Evolutionary conservation across 2,797 vertebrate genomes (phyloP).

Genomic region (Darevskia nairensis): DNA sequence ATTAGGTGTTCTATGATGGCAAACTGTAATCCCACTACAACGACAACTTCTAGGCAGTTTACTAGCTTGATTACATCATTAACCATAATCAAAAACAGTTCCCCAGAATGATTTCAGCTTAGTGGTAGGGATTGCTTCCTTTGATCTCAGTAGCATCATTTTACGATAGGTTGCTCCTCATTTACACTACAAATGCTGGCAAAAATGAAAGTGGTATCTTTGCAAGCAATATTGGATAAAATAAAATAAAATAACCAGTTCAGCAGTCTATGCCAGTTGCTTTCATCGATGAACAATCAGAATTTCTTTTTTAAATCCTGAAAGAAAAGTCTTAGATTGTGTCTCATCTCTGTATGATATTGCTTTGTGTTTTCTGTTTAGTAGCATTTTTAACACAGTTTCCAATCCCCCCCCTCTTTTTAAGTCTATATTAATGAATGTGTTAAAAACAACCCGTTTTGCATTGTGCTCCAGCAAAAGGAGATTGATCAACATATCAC

Average conservation of each 20-base stretch:
- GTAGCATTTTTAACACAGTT: slow-evolving; percentile 23
- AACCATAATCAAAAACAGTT: slow-evolving; percentile 85
- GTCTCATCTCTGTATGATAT: slow-evolving; percentile 34
- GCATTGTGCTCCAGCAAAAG: slow-evolving; percentile 33
- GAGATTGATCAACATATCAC: background rate
- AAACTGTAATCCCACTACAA: slow-evolving; percentile 72
- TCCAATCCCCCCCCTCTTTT: background rate
- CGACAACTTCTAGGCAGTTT: slow-evolving; percentile 78
- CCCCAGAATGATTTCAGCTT: slow-evolving; percentile 80
- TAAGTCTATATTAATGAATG: slow-evolving; percentile 8
- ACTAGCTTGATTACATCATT: slow-evolving; percentile 86
- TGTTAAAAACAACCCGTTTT: background rate
- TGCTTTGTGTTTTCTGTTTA: slow-evolving; percentile 37
- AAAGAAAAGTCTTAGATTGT: slow-evolving; percentile 46
- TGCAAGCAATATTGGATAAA: slow-evolving; percentile 72
- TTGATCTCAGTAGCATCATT: slow-evolving; percentile 83
- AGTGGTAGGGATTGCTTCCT: slow-evolving; percentile 80
- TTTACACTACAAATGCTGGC: slow-evolving; percentile 82
- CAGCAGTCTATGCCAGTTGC: slow-evolving; percentile 62
- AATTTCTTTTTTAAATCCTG: slow-evolving; percentile 19
- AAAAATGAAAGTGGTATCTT: slow-evolving; percentile 77
- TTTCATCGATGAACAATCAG: slow-evolving; percentile 64
- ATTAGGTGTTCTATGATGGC: slow-evolving; percentile 69
- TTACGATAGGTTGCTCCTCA: slow-evolving; percentile 82
- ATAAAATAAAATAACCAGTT: slow-evolving; percentile 76